These are phyloP conservation scores for Heliconius melpomene DNA, from an alignment of 1,140 invertebrate species.

Conservation along the genomic window DNA sequence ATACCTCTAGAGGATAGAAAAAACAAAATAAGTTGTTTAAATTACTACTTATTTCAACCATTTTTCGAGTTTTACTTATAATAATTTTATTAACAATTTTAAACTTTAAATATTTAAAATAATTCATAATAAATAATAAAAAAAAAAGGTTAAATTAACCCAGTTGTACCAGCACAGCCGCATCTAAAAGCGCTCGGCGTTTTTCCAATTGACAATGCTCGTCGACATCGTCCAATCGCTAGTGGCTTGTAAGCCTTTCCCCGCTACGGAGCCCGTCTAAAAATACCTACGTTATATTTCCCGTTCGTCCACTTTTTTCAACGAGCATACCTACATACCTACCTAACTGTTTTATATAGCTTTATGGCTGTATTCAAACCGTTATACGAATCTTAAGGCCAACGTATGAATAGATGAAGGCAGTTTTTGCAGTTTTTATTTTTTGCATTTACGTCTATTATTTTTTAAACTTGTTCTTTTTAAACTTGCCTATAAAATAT, in stretches of 20 bases:
- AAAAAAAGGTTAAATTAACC: not conserved
- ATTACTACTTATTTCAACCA: no score
- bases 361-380: conserved; percentile 12
- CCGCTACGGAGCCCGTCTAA: conserved; percentile 27
- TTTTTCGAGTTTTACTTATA: no score
- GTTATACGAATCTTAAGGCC: conserved; percentile 30
- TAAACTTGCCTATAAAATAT: not conserved
- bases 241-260: conserved; percentile 45
- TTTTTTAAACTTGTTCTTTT: not conserved
- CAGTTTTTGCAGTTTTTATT: not conserved
- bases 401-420: not conserved
- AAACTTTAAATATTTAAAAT: no score
- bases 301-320: conserved; percentile 24
- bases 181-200: conserved; percentile 60
- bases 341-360: conserved; percentile 14
- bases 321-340: conserved; percentile 10
- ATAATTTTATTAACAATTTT: no score
- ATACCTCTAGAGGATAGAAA: no score
- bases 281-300: conserved; percentile 39
- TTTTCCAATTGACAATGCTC: conserved; percentile 69
- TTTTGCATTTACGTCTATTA: not conserved
- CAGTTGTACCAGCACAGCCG: not conserved
- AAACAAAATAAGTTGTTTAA: no score
- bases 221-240: conserved; percentile 52
- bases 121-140: not conserved